Conservation (phyloP, 2,113 vertebrate species). For the Sinocyclocheilus grahami region DNA sequence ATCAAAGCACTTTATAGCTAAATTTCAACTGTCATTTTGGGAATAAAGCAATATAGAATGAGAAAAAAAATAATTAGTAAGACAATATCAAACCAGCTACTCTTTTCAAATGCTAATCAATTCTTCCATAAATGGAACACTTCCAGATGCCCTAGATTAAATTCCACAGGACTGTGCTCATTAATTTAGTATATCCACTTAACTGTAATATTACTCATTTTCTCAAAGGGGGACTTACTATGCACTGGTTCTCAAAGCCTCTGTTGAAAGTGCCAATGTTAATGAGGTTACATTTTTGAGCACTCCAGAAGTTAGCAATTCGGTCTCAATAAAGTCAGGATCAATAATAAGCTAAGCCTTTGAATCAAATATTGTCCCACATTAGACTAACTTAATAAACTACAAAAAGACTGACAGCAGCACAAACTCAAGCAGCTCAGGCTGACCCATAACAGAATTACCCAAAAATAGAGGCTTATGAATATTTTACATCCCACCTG, state of each 20-base stretch:
- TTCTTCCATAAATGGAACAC: conserved; percentile 19
- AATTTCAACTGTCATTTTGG: neutral
- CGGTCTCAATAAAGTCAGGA: neutral
- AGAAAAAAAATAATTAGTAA: neutral
- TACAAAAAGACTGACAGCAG: neutral
- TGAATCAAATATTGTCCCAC: neutral
- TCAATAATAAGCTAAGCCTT: neutral
- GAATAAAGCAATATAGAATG: neutral
- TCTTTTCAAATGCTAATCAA: conserved; percentile 16
- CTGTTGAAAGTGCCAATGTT: conserved; percentile 1
- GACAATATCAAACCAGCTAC: neutral
- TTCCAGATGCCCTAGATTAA: neutral
- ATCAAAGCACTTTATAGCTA: neutral
- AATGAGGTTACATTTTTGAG: conserved; percentile 14
- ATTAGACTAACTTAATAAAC: neutral
- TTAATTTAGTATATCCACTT: conserved; percentile 7
- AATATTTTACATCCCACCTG: conserved; percentile 58
- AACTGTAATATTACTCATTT: conserved; percentile 16
- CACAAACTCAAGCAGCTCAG: neutral
- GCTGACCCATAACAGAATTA: conserved; percentile 25
- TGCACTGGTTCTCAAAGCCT: conserved; percentile 1
- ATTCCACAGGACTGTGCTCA: neutral
- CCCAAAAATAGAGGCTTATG: conserved; percentile 47
- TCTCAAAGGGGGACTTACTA: neutral
- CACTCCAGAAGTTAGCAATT: neutral